Evolutionary conservation across 2,888 invertebrate species (phyloP).

Genomic region (Amphipoea oculea): DNA sequence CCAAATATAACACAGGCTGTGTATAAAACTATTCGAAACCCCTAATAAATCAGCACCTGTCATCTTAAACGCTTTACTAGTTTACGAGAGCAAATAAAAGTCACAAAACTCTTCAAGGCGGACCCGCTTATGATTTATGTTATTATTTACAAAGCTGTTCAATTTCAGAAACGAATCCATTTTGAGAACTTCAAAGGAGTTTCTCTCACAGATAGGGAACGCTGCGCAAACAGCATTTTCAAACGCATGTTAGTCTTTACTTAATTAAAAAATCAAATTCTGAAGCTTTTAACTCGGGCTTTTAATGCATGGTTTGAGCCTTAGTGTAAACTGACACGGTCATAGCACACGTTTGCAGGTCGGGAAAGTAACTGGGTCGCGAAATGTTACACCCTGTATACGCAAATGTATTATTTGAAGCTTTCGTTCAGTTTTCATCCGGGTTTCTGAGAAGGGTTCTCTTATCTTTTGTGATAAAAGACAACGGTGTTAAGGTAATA

Average conservation of each 20-base stretch:
- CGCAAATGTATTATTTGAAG: slow-evolving; percentile 43
- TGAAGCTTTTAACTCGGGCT: slow-evolving; percentile 8
- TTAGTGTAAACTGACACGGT: slow-evolving; percentile 25
- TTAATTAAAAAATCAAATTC: slow-evolving; percentile 36
- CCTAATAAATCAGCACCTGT: slow-evolving; percentile 41
- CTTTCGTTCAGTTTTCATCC: slow-evolving; percentile 19
- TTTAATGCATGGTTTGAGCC: slow-evolving; percentile 4
- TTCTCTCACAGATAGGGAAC: slow-evolving; percentile 12
- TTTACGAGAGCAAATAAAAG: slow-evolving; percentile 54
- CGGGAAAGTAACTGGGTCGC: slow-evolving; percentile 51
- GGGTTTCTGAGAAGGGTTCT: slow-evolving; percentile 24
- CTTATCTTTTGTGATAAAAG: slow-evolving; percentile 28
- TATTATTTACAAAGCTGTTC: slow-evolving; percentile 47
- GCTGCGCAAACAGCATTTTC: slow-evolving; percentile 30
- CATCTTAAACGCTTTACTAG: slow-evolving; percentile 44
- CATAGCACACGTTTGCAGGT: slow-evolving; percentile 25
- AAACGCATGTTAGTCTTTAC: slow-evolving; percentile 18
- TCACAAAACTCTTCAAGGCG: slow-evolving; percentile 47
- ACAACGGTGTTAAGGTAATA: slow-evolving; percentile 24
- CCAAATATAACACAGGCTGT: neutral
- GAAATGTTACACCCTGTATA: slow-evolving; percentile 32
- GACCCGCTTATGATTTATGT: slow-evolving; percentile 42
- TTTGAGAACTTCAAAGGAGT: slow-evolving; percentile 43
- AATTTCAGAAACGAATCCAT: slow-evolving; percentile 25
- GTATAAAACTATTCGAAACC: slow-evolving; percentile 19